phyloP scores from a whole-genome alignment of 2,113 vertebrate species.

The Plecotus auritus region DNA sequence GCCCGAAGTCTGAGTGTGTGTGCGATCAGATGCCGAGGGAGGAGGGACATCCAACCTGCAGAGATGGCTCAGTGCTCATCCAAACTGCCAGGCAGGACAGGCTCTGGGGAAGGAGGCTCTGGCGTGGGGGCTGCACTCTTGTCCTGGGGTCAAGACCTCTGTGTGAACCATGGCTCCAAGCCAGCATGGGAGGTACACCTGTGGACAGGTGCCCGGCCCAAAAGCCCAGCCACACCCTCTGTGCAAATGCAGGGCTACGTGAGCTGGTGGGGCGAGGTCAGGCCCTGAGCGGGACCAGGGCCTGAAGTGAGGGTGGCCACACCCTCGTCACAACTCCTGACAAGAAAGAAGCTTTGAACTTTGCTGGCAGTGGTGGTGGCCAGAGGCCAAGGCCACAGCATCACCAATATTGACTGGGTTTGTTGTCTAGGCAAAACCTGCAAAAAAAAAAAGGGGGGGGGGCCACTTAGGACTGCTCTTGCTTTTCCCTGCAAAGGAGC shows the following conservation, averaged over 20 bases:
- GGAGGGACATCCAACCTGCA: neutral
- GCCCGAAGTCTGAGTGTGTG: neutral
- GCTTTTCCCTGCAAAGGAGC: neutral
- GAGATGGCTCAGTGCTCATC: neutral
- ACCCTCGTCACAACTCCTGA: neutral
- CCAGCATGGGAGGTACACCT: neutral
- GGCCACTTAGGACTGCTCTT: neutral
- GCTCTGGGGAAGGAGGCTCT: neutral
- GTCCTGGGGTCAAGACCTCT: neutral
- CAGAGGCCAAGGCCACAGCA: slow-evolving; percentile 28
- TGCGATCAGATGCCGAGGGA: neutral
- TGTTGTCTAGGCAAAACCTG: neutral
- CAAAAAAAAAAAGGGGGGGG: neutral
- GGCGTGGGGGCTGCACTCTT: neutral
- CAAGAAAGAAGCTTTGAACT: slow-evolving; percentile 64
- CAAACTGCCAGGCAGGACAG: neutral
- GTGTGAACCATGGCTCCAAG: neutral
- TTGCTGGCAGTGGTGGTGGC: neutral
- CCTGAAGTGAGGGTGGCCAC: neutral
- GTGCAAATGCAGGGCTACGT: slow-evolving; percentile 3
- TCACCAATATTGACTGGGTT: slow-evolving; percentile 32
- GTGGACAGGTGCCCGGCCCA: neutral
- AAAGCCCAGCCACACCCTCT: neutral
- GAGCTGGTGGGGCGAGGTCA: neutral
- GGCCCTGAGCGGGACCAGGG: neutral